Conservation (phyloP, 2,797 vertebrate species). For the Mastacembelus armatus region DNA sequence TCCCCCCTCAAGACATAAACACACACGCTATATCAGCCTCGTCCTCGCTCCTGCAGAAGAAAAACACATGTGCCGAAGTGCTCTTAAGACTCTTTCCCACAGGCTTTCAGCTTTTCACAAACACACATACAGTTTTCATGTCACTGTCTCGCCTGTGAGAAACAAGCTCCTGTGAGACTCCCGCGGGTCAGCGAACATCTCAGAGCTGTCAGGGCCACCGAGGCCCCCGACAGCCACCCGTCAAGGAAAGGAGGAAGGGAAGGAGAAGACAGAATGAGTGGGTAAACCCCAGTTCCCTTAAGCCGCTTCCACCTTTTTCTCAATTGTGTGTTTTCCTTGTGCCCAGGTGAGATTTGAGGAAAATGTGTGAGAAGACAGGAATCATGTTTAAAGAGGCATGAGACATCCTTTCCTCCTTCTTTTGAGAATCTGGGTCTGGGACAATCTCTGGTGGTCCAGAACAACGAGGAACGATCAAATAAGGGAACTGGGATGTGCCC, state of each 20-base stretch:
- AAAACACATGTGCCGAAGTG: conserved; percentile 37
- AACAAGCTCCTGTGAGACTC: conserved; percentile 27
- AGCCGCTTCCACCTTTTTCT: too few species aligned
- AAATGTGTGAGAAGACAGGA: too few species aligned
- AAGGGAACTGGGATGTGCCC: too few species aligned
- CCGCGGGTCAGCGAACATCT: conserved; percentile 35
- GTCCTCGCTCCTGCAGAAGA: conserved; percentile 35
- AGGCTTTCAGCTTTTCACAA: background rate
- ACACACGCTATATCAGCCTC: conserved; percentile 27
- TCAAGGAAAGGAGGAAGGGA: background rate
- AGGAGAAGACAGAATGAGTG: background rate
- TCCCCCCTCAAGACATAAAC: conserved; percentile 26
- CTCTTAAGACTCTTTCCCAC: conserved; percentile 19
- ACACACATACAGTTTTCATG: conserved; percentile 6
- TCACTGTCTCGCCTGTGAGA: conserved; percentile 1
- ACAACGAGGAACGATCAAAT: too few species aligned
- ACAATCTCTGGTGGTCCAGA: too few species aligned
- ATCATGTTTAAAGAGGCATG: too few species aligned
- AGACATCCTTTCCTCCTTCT: too few species aligned
- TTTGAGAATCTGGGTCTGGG: too few species aligned
- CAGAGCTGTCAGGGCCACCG: conserved; percentile 48
- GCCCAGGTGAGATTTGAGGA: too few species aligned
- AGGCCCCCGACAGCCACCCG: conserved; percentile 24
- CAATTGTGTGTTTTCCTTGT: too few species aligned
- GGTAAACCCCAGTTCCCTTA: too few species aligned